Evolutionary conservation across 2,113 vertebrate species (phyloP).

Genomic region (Salvator merianae): DNA sequence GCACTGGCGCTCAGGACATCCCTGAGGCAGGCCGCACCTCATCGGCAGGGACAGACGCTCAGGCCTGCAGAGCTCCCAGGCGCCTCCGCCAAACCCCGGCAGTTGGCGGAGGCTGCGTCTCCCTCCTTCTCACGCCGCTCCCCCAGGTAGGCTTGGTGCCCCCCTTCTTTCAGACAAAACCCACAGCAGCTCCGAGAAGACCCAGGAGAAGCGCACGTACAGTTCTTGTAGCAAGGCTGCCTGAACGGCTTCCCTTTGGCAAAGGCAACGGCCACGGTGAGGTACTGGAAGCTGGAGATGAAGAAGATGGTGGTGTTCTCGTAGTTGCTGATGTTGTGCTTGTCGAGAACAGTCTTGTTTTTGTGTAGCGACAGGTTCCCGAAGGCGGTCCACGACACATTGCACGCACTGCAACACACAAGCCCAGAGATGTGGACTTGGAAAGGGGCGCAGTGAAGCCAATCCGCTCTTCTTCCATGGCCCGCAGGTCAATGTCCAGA

Average conservation of each 20-base stretch:
- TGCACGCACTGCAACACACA: slow-evolving; percentile 79
- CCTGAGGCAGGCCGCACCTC: not conserved
- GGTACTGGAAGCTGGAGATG: slow-evolving; percentile 96
- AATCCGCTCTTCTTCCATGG: not conserved
- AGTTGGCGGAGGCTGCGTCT: not conserved
- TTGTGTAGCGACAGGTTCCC: slow-evolving; percentile 60
- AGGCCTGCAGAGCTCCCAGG: not conserved
- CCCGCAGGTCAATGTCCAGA: not conserved
- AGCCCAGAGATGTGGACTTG: not conserved
- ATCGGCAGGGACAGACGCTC: not conserved
- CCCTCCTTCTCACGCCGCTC: not conserved
- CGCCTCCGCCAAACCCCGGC: too few relatives aligned
- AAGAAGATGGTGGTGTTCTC: slow-evolving; percentile 98
- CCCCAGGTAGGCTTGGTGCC: fast-evolving
- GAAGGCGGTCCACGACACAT: slow-evolving; percentile 50
- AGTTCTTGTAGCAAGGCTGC: slow-evolving; percentile 95
- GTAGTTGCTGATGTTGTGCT: slow-evolving; percentile 89
- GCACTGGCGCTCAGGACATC: too few relatives aligned
- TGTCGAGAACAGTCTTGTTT: slow-evolving; percentile 78
- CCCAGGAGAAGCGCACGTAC: slow-evolving; percentile 71
- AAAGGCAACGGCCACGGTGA: slow-evolving; percentile 94
- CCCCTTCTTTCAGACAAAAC: not conserved
- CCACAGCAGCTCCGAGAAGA: not conserved
- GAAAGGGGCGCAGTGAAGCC: not conserved
- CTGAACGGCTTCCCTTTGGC: slow-evolving; percentile 98